A percentile compares a stretch with the other conserved stretches of the same genome.
Conservation (phyloP, 2,113 vertebrate species). For the Hydrolagus affinis region DNA sequence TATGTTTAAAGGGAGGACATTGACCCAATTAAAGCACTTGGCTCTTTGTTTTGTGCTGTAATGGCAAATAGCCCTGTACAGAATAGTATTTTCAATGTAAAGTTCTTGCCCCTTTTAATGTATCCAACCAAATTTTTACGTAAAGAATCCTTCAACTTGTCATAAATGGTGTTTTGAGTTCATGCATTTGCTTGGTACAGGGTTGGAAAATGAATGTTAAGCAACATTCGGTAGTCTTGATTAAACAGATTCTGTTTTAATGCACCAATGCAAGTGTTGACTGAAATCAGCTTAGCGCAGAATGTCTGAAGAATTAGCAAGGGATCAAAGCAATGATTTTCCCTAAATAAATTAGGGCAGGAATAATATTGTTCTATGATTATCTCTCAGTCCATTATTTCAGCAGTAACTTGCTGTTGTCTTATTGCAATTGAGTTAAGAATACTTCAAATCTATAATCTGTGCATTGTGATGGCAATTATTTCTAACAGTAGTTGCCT, state of each 20-base stretch:
- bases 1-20: background rate
- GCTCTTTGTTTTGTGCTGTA: background rate
- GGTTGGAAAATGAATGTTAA: background rate
- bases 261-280: background rate
- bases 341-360: too few relatives aligned
- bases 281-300: background rate
- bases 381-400: too few relatives aligned
- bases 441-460: background rate
- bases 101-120: background rate
- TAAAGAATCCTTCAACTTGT: background rate
- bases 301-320: background rate
- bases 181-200: background rate
- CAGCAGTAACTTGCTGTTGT: background rate
- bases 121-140: background rate
- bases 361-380: too few relatives aligned
- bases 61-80: background rate
- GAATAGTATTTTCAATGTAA: background rate
- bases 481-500: background rate
- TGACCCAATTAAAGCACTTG: background rate
- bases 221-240: background rate
- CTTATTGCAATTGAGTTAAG: background rate
- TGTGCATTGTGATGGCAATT: too few relatives aligned
- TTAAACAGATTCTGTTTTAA: background rate
- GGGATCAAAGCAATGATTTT: too few relatives aligned
- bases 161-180: background rate